Percentiles rank a stretch among this genome's conserved stretches.
Evolutionary conservation across 2,888 invertebrate genomes (phyloP).

Genomic region (Parnassius apollo): DNA sequence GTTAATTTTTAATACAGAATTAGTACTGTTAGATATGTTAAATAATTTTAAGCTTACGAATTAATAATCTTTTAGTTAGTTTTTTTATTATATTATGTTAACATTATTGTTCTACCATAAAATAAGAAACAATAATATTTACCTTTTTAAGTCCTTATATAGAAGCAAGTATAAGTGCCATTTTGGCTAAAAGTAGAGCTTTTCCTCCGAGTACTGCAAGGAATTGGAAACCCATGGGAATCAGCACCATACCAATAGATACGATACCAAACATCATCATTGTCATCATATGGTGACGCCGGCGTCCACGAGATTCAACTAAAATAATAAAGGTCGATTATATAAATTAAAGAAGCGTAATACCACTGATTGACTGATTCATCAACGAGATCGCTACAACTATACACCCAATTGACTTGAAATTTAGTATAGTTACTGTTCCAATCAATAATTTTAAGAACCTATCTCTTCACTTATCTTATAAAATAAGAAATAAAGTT

Average conservation of each 20-base stretch:
- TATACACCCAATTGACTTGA: no score
- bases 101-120: no score
- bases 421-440: no score
- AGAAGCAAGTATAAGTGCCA: slow-evolving; percentile 89
- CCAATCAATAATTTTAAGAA: no score
- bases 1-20: slow-evolving; percentile 35
- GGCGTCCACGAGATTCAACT: slow-evolving; percentile 79
- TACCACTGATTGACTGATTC: no score
- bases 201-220: slow-evolving; percentile 91
- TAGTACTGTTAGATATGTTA: slow-evolving; percentile 31
- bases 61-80: slow-evolving; percentile 6
- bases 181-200: slow-evolving; percentile 88
- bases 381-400: no score
- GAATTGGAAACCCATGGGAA: slow-evolving; percentile 93
- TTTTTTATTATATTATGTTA: not conserved
- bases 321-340: no score
- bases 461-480: no score
- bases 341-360: no score
- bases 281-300: slow-evolving; percentile 85
- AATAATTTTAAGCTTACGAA: slow-evolving; percentile 3
- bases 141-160: slow-evolving; percentile 91
- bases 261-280: slow-evolving; percentile 90
- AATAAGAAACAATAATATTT: slow-evolving; percentile 28
- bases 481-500: no score
- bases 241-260: slow-evolving; percentile 87